A percentile compares a stretch with the other conserved stretches of the same genome.
Evolutionary conservation across 2,888 invertebrate genomes (phyloP).

Genomic region (Epiblema foenella): DNA sequence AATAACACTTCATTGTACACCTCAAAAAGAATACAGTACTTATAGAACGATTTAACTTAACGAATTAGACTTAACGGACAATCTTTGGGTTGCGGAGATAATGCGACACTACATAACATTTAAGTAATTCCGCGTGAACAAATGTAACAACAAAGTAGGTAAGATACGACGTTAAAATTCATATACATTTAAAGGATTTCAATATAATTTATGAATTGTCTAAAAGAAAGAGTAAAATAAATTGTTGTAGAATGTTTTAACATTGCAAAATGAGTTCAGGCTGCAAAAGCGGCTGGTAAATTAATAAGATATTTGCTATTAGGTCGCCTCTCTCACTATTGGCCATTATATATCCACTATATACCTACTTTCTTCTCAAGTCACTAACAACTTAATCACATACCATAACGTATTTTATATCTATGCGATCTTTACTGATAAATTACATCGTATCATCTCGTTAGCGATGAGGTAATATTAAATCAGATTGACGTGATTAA

Average conservation of each 20-base stretch:
- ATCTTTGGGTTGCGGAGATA: too few species aligned
- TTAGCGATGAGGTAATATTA: slow-evolving; percentile 13
- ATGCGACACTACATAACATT: too few species aligned
- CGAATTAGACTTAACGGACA: too few species aligned
- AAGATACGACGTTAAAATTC: too few species aligned
- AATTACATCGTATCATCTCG: slow-evolving; percentile 31
- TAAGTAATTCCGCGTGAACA: too few species aligned
- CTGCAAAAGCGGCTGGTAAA: neutral
- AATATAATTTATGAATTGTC: too few species aligned
- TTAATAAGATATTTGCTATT: neutral
- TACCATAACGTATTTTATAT: slow-evolving; percentile 12
- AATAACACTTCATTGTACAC: too few species aligned
- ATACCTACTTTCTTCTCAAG: slow-evolving; percentile 6
- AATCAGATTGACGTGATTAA: slow-evolving; percentile 31
- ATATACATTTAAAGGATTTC: too few species aligned
- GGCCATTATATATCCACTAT: neutral
- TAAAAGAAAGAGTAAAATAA: too few species aligned
- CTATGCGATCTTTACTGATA: slow-evolving; percentile 20
- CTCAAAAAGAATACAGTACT: too few species aligned
- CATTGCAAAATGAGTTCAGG: neutral
- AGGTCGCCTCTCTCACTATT: neutral
- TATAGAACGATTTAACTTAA: too few species aligned
- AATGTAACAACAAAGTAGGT: too few species aligned
- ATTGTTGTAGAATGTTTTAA: neutral
- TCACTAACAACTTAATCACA: neutral